Conservation (phyloP, 2,113 vertebrate genomes). For the Chionis minor region DNA sequence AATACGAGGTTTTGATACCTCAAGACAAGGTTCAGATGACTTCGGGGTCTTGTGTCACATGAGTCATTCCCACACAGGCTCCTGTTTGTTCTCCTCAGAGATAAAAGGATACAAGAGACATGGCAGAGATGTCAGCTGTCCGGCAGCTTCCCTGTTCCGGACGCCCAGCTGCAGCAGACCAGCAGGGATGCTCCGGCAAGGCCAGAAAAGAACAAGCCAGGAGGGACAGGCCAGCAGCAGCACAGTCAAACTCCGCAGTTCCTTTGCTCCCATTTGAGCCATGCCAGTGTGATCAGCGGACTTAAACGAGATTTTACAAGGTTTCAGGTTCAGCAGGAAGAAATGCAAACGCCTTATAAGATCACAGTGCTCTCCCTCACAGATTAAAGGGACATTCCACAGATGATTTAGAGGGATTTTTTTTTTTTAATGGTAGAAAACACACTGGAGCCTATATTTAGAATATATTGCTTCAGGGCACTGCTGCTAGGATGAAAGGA, state of each 20-base stretch:
- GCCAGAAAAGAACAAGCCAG: neutral
- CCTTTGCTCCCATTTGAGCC: neutral
- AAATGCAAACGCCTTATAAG: neutral
- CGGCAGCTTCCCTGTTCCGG: neutral
- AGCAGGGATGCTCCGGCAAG: neutral
- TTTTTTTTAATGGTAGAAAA: neutral
- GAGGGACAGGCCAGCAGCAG: neutral
- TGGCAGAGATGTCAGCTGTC: neutral
- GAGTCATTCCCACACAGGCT: neutral
- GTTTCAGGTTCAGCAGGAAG: neutral
- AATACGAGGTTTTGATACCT: neutral
- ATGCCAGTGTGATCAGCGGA: neutral
- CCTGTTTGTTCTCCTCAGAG: neutral
- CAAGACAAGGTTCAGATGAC: neutral
- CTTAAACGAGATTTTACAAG: neutral
- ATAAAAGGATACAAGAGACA: no score
- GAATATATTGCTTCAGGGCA: neutral
- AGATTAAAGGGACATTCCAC: neutral
- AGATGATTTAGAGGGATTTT: neutral
- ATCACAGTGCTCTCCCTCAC: neutral
- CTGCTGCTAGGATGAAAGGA: neutral
- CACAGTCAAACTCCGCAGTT: fast-evolving
- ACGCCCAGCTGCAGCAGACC: neutral
- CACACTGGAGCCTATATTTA: neutral
- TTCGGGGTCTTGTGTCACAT: neutral